Evolutionary conservation across 2,888 invertebrate species (phyloP).

Genomic region (Trichopria drosophilae): DNA sequence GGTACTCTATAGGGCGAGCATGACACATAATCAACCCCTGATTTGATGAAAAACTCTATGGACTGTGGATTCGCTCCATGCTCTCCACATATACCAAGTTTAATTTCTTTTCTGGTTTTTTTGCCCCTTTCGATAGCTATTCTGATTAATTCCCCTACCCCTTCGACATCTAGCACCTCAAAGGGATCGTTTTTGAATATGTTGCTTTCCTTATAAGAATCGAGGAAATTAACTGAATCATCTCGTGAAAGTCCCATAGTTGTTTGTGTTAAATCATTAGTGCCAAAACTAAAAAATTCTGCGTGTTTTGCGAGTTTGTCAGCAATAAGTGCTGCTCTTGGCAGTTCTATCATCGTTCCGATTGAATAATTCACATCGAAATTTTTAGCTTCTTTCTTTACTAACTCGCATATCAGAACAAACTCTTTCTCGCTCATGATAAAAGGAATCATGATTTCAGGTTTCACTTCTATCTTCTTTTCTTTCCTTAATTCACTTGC

Average conservation of each 20-base stretch:
- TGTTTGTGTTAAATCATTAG: slow-evolving; percentile 24
- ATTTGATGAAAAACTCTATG: slow-evolving; percentile 13
- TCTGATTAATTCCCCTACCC: slow-evolving; percentile 20
- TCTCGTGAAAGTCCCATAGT: slow-evolving; percentile 18
- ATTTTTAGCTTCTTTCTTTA: slow-evolving; percentile 17
- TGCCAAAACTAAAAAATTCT: slow-evolving; percentile 22
- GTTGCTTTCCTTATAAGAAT: slow-evolving; percentile 14
- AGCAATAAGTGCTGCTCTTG: slow-evolving; percentile 18
- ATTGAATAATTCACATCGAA: slow-evolving; percentile 13
- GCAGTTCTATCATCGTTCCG: slow-evolving; percentile 20
- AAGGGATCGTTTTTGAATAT: slow-evolving; percentile 18
- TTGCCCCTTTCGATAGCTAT: slow-evolving; percentile 18
- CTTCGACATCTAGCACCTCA: slow-evolving; percentile 12
- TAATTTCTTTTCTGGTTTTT: slow-evolving; percentile 9
- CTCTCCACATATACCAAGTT: slow-evolving; percentile 20
- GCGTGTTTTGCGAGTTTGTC: slow-evolving; percentile 15
- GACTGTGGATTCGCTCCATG: slow-evolving; percentile 17
- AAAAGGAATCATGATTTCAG: slow-evolving; percentile 18
- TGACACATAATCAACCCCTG: slow-evolving; percentile 18
- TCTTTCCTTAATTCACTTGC: slow-evolving; percentile 6
- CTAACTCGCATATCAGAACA: slow-evolving; percentile 15
- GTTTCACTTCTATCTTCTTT: slow-evolving; percentile 3
- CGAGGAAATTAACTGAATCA: slow-evolving; percentile 17
- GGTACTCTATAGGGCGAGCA: slow-evolving; percentile 20
- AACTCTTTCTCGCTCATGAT: slow-evolving; percentile 16